Base-by-base conservation (phyloP, 2,888 invertebrate genomes). In the Syrphus vitripennis region DNA sequence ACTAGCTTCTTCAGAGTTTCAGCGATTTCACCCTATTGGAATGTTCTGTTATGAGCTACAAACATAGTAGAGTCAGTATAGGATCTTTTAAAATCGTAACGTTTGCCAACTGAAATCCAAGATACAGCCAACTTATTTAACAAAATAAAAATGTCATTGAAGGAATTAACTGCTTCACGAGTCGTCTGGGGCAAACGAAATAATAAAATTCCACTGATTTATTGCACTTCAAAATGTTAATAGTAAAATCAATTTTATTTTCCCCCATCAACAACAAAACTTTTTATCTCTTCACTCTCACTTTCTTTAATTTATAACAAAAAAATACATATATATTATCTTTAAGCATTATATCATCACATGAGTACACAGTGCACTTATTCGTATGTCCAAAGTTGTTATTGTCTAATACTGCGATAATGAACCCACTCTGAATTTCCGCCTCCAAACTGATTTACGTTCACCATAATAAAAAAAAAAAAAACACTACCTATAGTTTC, bases 321-420 rank as follows among this genome's bases (percentile, higher is more conserved):
- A 10, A 29, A 29, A 55, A 1, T 16, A 16, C n/a, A 31, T 16
- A 55, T 29, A 29, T 55, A 29, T 55, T 31, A 31, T 19, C 16
- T n/a, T n/a, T n/a, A n/a, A 53, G 10, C 12, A 10, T 55, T 55
- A 55, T 55, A 16, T 55, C 55, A 55, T 29, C 55, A 55, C 16
- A 55, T 16, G 16, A 50, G 10, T 45, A 5, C 21, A 29, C 5
- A 12, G 29, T 16, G 55, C 55, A 55, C 55, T 55, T 55, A 55
- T 26, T 50, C 50, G 26, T 55, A 29, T 55, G 29, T 55, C 31
- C 55, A 16, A 29, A 31, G 55, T 16, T 29, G 31, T 55, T 55
- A 55, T 55, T 55, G 55, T 29, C 55, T 55, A 55, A 29, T 31
- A n/a, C n/a, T n/a, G n/a, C n/a, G 55, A 55, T 55, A 55, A 55